Base-by-base conservation (phyloP, 2,797 vertebrate genomes). In the Urocyon cinereoargenteus region DNA sequence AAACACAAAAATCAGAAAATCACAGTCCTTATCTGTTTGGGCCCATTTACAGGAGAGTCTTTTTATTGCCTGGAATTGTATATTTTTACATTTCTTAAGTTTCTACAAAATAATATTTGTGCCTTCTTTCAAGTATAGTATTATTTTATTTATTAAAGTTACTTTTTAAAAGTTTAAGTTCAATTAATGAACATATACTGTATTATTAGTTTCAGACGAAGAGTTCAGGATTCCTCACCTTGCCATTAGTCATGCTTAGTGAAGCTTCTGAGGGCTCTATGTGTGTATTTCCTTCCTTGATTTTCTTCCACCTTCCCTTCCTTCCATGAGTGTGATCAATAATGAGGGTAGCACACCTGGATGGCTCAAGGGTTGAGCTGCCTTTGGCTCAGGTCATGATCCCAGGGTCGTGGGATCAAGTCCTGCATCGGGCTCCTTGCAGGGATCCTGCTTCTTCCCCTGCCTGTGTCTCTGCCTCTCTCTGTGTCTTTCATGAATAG, bases 1-100 rank as follows among this genome's bases (percentile, higher is more conserved):
- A 88, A 90, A 53, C 36, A 73, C 53, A 68, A 87, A 84, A 89
- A 68, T 70, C 19, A 28, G 59, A 86, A 66, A 21, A 34, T 28
- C 5, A 31, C 18, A 13, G 72, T 72, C 9, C 34, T 77, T 34
- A 31, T 84, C 51, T 86, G 45, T 70, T 40, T 45, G 34, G 59
- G 31, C 85, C 40, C 73, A 45, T 64, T 93, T 87, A 5, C 14
- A 59, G 36, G 28, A 70, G 15, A 40, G 64, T 85, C 36, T 73
- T 85, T 75, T 81, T 24, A 57, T 85, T 15, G 40, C 22, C 6
- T 6, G n/a, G 49, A 59, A 91, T 45, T 49, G 24, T 45, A 28
- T 49, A 75, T 75, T 72, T 91, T 70, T 82, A 10, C 51, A 49
- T 78, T 4, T 57, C 6, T 95, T 85, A 34, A 40, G 1, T 26